Evolutionary conservation across 2,797 vertebrate genomes (phyloP).

Genomic region (Loris lydekkerianus): DNA sequence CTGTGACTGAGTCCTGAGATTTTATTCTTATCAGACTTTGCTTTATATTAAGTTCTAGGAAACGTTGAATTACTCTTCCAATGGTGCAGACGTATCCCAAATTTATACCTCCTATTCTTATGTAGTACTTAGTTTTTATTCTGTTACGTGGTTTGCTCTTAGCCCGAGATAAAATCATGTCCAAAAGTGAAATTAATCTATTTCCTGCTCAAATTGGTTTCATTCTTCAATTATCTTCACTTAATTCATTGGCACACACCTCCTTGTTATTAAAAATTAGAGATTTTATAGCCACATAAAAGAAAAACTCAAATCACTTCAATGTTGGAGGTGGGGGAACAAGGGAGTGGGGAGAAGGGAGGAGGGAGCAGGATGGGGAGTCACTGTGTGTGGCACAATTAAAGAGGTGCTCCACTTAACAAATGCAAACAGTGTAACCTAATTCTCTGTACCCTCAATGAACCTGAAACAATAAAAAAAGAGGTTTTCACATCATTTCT

Average conservation of each 20-base stretch:
- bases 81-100: accelerated
- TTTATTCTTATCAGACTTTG: not conserved
- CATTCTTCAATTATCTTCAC: not conserved
- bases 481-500: not conserved
- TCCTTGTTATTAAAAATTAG: constrained; percentile 2
- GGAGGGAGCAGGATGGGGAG: too few relatives aligned
- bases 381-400: too few relatives aligned
- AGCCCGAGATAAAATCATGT: not conserved
- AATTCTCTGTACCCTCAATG: too few relatives aligned
- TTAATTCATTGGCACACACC: not conserved
- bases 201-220: not conserved
- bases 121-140: not conserved
- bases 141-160: not conserved
- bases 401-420: too few relatives aligned
- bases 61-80: not conserved
- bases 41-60: not conserved
- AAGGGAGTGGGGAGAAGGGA: too few relatives aligned
- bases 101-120: not conserved
- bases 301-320: too few relatives aligned
- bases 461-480: not conserved
- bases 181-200: not conserved
- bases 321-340: too few relatives aligned
- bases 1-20: not conserved
- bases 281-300: not conserved
- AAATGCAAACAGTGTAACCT: too few relatives aligned